Evolutionary conservation across 1,140 invertebrate genomes (phyloP).

Genomic region (Lordiphosa stackelbergi): DNA sequence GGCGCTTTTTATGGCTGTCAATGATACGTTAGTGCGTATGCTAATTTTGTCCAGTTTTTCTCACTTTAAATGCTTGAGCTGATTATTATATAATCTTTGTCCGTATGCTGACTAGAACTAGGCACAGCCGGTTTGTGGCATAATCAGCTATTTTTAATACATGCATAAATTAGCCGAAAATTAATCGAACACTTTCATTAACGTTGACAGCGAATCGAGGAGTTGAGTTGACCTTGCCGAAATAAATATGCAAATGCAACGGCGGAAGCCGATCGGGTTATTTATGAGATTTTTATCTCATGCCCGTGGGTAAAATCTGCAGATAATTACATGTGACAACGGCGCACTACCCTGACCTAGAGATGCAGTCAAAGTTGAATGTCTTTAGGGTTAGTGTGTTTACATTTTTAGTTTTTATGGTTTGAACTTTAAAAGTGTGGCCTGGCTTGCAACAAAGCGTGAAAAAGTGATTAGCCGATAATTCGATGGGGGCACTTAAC

Average conservation of each 20-base stretch:
- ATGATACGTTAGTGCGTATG: slow-evolving; percentile 58
- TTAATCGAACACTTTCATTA: slow-evolving; percentile 63
- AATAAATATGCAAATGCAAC: slow-evolving; percentile 31
- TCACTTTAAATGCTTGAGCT: slow-evolving; percentile 36
- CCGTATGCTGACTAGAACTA: slow-evolving; percentile 35
- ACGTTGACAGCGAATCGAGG: slow-evolving; percentile 26
- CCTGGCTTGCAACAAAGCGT: slow-evolving; percentile 29
- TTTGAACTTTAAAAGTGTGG: slow-evolving; percentile 51
- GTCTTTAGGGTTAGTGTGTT: slow-evolving; percentile 44
- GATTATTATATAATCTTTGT: slow-evolving; percentile 62
- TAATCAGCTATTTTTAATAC: slow-evolving; percentile 60
- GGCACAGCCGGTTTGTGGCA: slow-evolving; percentile 59
- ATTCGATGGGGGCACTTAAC: slow-evolving; percentile 62
- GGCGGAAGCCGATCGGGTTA: slow-evolving; percentile 35
- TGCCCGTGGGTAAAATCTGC: slow-evolving; percentile 23
- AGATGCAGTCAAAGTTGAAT: slow-evolving; percentile 72
- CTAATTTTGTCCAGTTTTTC: slow-evolving; percentile 58
- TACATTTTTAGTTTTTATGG: slow-evolving; percentile 32
- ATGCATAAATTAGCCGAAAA: slow-evolving; percentile 37
- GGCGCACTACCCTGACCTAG: slow-evolving; percentile 48
- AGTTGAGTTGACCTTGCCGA: slow-evolving; percentile 53
- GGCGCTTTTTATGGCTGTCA: slow-evolving; percentile 39
- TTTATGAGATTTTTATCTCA: slow-evolving; percentile 41
- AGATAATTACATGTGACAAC: slow-evolving; percentile 15
- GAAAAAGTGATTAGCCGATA: slow-evolving; percentile 56